Percentiles rank a stretch among this genome's conserved stretches.
Evolutionary conservation across 2,797 vertebrate species (phyloP).

Genomic region (Leptoclinus maculatus): DNA sequence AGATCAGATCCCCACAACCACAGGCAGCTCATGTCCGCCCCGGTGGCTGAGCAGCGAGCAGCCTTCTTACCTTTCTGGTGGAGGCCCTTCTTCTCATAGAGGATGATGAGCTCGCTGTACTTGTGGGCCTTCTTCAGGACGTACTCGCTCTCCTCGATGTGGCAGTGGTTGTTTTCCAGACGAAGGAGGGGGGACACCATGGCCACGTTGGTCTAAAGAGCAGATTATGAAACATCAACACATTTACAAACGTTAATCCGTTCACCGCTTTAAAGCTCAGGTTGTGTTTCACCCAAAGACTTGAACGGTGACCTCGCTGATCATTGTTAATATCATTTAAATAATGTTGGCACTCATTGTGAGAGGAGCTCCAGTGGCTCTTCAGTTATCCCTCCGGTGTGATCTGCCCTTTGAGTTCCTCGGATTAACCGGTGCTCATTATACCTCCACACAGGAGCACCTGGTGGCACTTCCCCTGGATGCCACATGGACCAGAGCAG

Average conservation of each 20-base stretch:
- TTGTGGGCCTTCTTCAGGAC: slow-evolving; percentile 98
- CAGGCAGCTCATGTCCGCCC: background rate
- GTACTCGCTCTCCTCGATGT: slow-evolving; percentile 98
- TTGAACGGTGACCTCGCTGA: background rate
- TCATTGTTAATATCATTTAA: slow-evolving; percentile 2
- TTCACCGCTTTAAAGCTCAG: background rate
- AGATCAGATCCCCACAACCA: background rate
- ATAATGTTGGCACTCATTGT: slow-evolving; percentile 19
- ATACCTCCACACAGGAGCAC: slow-evolving; percentile 11
- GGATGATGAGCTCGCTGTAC: slow-evolving; percentile 98
- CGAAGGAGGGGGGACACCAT: slow-evolving; percentile 95
- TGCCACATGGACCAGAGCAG: background rate
- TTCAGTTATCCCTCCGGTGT: background rate
- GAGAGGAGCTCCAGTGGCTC: background rate
- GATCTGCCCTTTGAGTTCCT: background rate
- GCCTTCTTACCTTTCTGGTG: slow-evolving; percentile 93
- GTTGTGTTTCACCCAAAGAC: background rate
- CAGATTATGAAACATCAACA: background rate
- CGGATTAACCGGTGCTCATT: background rate
- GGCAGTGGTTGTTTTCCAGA: slow-evolving; percentile 98
- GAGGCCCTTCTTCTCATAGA: slow-evolving; percentile 98
- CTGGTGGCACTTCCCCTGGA: slow-evolving; percentile 8
- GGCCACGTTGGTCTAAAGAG: slow-evolving; percentile 93
- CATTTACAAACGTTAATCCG: background rate
- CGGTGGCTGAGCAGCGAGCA: background rate